Conservation (phyloP, 2,888 invertebrate genomes). For the Pyrochroa serraticornis region DNA sequence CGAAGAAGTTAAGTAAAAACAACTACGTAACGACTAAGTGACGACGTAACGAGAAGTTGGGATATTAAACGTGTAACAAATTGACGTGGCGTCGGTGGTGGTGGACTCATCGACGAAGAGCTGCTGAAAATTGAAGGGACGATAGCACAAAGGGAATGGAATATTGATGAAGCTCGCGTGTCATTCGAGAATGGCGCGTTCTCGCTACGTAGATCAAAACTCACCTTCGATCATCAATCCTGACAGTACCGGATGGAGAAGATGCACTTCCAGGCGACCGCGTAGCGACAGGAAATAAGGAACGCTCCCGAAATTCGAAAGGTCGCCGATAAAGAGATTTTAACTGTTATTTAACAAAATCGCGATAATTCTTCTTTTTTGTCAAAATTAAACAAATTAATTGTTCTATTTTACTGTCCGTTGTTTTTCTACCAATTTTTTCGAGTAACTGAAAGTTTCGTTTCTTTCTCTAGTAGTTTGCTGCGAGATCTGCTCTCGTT, state of each 20-base stretch:
- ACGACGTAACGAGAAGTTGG: not conserved
- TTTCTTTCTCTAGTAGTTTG: no score
- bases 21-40: not conserved
- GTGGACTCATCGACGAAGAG: conserved; percentile 5
- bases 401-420: no score
- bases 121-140: conserved; percentile 12
- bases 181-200: conserved; percentile 17
- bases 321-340: no score
- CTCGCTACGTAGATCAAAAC: conserved; percentile 24
- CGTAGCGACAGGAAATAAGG: not conserved
- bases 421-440: no score
- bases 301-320: no score
- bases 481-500: no score
- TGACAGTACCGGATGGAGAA: conserved; percentile 25
- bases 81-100: no score
- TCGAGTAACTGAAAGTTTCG: no score
- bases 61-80: not conserved
- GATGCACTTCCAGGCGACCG: conserved; percentile 6
- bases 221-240: conserved; percentile 32
- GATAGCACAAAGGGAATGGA: conserved; percentile 28
- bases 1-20: not conserved
- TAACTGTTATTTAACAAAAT: no score
- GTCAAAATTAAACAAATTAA: no score
- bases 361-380: no score
- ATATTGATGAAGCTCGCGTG: conserved; percentile 30